A percentile compares a stretch with the other conserved stretches of the same genome.
Conservation (phyloP, 2,113 vertebrate genomes). For the Clarias macrocephalus region DNA sequence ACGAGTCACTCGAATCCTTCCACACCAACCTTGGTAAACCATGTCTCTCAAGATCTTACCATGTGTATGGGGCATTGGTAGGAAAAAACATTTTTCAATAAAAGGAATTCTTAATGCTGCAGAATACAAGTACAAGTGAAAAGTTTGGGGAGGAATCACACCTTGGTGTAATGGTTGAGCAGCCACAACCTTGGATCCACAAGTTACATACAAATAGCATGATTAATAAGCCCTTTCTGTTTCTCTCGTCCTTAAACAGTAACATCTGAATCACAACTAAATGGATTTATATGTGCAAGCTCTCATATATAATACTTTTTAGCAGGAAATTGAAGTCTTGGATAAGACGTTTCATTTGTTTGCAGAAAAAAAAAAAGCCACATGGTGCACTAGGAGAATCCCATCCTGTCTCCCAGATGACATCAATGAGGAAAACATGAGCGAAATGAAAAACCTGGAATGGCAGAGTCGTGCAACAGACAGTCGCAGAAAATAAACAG, state of each 20-base stretch:
- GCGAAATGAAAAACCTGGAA: not conserved
- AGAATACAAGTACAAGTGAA: not conserved
- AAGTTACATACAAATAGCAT: not conserved
- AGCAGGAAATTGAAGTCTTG: conserved; percentile 1
- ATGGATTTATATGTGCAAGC: conserved; percentile 3
- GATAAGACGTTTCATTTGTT: not conserved
- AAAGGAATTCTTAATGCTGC: not conserved
- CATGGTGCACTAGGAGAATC: not conserved
- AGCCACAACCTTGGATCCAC: not conserved
- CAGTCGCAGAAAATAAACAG: conserved; percentile 17
- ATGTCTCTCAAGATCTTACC: not conserved
- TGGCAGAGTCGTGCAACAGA: conserved; percentile 16
- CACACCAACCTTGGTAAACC: not conserved
- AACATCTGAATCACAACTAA: not conserved
- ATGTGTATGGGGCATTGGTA: not conserved
- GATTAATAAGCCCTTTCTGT: not conserved
- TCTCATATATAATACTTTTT: not conserved
- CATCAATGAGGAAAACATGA: not conserved
- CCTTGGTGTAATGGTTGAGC: not conserved
- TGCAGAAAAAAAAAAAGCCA: conserved; percentile 20
- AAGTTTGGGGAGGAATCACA: not conserved
- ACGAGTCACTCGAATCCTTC: not conserved
- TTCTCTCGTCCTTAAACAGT: not conserved
- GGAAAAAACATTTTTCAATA: not conserved
- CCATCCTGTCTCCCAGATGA: not conserved